Evolutionary conservation across 1,140 invertebrate genomes (phyloP).

Genomic region (Hylaeus anthracinus): DNA sequence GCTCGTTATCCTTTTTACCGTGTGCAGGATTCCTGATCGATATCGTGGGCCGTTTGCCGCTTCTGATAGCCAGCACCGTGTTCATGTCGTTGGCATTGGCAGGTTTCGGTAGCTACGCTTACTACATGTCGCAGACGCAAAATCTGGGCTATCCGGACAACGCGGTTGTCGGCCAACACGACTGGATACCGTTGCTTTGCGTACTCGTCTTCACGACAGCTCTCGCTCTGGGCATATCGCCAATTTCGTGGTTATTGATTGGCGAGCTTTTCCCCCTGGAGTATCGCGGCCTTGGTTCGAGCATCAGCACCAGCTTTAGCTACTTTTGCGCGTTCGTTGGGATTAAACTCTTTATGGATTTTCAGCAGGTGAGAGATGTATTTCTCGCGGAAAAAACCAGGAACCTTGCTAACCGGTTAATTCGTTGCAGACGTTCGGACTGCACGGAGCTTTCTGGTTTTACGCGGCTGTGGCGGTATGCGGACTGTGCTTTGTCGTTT

Average conservation of each 20-base stretch:
- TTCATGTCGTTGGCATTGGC: conserved; percentile 91
- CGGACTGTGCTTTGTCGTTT: conserved; percentile 91
- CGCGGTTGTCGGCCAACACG: conserved; percentile 81
- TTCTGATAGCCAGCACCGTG: conserved; percentile 89
- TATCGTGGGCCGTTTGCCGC: conserved; percentile 87
- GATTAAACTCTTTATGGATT: conserved; percentile 93
- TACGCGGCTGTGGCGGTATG: conserved; percentile 92
- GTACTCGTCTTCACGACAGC: conserved; percentile 91
- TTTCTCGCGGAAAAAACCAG: background rate
- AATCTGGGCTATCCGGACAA: conserved; percentile 77
- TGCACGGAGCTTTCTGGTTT: conserved; percentile 93
- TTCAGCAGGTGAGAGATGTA: conserved; percentile 82
- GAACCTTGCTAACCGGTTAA: background rate
- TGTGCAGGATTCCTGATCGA: conserved; percentile 86
- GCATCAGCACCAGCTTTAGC: conserved; percentile 91
- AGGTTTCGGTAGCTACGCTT: conserved; percentile 90
- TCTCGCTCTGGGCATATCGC: conserved; percentile 93
- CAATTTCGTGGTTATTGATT: conserved; percentile 93
- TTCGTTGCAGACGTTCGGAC: conserved; percentile 83
- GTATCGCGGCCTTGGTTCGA: conserved; percentile 90
- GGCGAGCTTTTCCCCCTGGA: conserved; percentile 93
- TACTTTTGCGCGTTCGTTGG: conserved; percentile 94
- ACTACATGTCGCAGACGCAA: conserved; percentile 84
- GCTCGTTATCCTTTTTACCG: background rate
- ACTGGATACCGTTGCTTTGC: conserved; percentile 92